Evolutionary conservation across 1,140 invertebrate species (phyloP), one percentile per base, ranked within the genome.

Genomic region (Geopemphigus sp.): DNA sequence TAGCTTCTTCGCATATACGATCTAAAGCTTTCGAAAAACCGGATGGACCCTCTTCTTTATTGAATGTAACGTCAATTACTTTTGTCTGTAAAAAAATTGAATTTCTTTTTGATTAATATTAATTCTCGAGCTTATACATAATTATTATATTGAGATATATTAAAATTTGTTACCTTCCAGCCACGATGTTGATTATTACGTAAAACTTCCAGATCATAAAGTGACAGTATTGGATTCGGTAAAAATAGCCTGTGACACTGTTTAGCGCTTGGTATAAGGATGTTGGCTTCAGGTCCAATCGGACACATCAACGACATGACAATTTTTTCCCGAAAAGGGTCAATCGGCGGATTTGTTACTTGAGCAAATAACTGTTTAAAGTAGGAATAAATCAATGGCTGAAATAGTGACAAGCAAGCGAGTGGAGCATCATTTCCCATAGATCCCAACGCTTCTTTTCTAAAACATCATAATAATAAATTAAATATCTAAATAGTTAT

Each of bases 361-460:
- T 99, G 98, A 32, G 98, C 98, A 87, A 99, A 99, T n/a, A 99
- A 88, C 86, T 99, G 98, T 85, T 99, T 98, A 87, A 99, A 99
- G 85, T 99, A 99, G 82, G 97, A 95, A 86, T 98, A 99, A 1
- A 95, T 88, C 64, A 98, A 86, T 2, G 98, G 98, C 84, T 97
- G 95, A 87, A 96, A 98, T 83, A 92, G 88, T 6, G 97, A 99
- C 12, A 99, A 88, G 84, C 97, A 99, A 11, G 98, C 97, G 80
- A 99, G 86, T 0, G 98, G 97, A 0, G 95, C 94, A 87, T 99
- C 98, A 85, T 99, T 99, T 61, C 98, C 98, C 98, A 99, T 99
- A 6, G 96, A 98, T 47, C 98, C 98, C 17, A 99, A 87, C 8
- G 97, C 95, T 90, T 99, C 98, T 88, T 99, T 99, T 85, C 95